Conservation (phyloP, 2,797 vertebrate genomes). For the Borostomias antarcticus region DNA sequence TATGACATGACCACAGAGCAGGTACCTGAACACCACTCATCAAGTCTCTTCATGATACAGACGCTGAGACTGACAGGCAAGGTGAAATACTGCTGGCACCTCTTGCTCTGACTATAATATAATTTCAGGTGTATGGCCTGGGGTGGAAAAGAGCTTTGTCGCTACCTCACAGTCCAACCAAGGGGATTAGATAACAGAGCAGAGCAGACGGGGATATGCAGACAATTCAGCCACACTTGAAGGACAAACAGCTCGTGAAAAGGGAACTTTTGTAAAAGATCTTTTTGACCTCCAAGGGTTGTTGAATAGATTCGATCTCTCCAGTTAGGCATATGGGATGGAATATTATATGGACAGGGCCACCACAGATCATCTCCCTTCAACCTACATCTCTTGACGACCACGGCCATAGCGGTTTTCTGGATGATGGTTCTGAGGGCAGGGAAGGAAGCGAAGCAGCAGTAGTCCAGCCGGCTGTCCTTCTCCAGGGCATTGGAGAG, state of each 20-base stretch:
- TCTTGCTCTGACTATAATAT: no score
- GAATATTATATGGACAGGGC: no score
- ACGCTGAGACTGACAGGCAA: no score
- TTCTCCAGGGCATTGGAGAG: slow-evolving; percentile 86
- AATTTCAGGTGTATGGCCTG: not conserved
- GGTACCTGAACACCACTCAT: no score
- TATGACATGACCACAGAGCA: no score
- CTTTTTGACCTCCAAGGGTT: no score
- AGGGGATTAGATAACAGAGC: not conserved
- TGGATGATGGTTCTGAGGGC: slow-evolving; percentile 90
- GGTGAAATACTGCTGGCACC: no score
- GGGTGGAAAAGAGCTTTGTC: not conserved
- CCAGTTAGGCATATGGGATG: no score
- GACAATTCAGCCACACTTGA: not conserved
- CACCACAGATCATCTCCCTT: not conserved
- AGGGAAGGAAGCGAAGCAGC: slow-evolving; percentile 87
- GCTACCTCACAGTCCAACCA: not conserved
- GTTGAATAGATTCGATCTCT: no score
- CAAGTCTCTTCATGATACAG: no score
- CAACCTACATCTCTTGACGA: slow-evolving; percentile 84
- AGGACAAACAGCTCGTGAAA: not conserved
- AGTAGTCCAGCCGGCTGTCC: slow-evolving; percentile 90
- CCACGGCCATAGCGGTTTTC: slow-evolving; percentile 80
- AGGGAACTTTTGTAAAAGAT: no score
- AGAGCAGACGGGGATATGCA: not conserved